Evolutionary conservation across 2,797 vertebrate species (phyloP), one percentile per base, ranked within the genome.

Genomic region (Anabacerthia variegaticeps): DNA sequence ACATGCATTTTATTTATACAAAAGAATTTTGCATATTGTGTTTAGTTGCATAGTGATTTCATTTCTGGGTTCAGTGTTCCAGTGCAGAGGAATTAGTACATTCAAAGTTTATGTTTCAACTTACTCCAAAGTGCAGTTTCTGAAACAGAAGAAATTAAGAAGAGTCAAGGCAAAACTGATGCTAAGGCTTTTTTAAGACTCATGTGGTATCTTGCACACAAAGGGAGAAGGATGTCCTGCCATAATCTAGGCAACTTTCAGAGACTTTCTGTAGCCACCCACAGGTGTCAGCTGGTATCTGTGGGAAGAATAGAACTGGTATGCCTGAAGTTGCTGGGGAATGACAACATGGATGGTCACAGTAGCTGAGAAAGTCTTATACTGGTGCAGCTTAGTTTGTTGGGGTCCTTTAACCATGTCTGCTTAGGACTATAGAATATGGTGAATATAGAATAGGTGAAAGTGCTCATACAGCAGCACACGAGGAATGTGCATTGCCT

Each of bases 401-500:
- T 71, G 28, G 6, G 2, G 12, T 37, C 24, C 32, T 27, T 56
- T 46, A 18, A 27, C 16, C 19, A 7, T 32, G 21, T 41, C 69
- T 52, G 14, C 7, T 71, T 59, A 41, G 32, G 32, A 23, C 18
- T 36, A 7, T 2, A 46, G 54, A 56, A 52, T 26, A 7, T 5
- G 20, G 26, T 44, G 14, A 4, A 44, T 44, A 44, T 22, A 44
- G 10, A 44, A 14, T 41, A 39, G 20, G 20, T 51, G 7, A n/a
- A 69, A 54, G 30, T 18, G 51, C 19, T 54, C 9, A 17, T 30
- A 15, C 30, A 67, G n/a, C 22, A 56, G 32, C 22, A 36, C 14
- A 27, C 14, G 37, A 43, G 1, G 3, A 67, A 48, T 32, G 24
- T 48, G 30, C 21, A 13, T 32, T 0, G 0, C 12, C 10, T 37